Conservation (phyloP, 2,113 vertebrate species). For the Thalassoma bifasciatum region DNA sequence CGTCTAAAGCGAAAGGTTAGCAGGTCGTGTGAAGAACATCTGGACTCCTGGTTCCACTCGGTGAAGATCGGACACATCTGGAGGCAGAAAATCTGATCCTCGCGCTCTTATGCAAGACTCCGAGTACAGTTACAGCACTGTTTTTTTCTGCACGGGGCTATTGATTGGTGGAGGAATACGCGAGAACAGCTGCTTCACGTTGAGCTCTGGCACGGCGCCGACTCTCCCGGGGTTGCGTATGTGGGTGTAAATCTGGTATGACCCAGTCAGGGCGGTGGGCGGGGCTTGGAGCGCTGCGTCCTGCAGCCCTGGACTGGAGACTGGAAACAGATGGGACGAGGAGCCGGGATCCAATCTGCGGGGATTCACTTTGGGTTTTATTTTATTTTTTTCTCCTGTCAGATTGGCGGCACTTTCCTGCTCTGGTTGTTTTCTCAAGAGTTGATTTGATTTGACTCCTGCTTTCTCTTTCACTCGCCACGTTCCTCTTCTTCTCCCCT, state of each 20-base stretch:
- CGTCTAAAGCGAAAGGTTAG: no score
- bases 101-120: conserved; percentile 38
- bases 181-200: conserved; percentile 70
- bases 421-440: conserved; percentile 36
- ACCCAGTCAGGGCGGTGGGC: conserved; percentile 51
- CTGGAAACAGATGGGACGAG: conserved; percentile 56
- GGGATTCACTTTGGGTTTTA: conserved; percentile 34
- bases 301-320: conserved; percentile 43
- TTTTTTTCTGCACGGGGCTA: conserved; percentile 18
- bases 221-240: conserved; percentile 52
- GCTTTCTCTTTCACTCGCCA: conserved; percentile 20
- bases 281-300: conserved; percentile 18
- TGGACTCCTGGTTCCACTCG: no score
- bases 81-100: no score
- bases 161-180: conserved; percentile 55
- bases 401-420: conserved; percentile 25
- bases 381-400: conserved; percentile 34
- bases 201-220: conserved; percentile 52
- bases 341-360: conserved; percentile 29
- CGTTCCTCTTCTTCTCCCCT: neutral
- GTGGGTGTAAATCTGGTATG: conserved; percentile 57
- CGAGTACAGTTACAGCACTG: conserved; percentile 10
- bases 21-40: no score
- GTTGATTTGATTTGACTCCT: conserved; percentile 29
- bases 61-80: no score